Evolutionary conservation across 1,140 invertebrate species (phyloP).

Genomic region (Apis laboriosa): DNA sequence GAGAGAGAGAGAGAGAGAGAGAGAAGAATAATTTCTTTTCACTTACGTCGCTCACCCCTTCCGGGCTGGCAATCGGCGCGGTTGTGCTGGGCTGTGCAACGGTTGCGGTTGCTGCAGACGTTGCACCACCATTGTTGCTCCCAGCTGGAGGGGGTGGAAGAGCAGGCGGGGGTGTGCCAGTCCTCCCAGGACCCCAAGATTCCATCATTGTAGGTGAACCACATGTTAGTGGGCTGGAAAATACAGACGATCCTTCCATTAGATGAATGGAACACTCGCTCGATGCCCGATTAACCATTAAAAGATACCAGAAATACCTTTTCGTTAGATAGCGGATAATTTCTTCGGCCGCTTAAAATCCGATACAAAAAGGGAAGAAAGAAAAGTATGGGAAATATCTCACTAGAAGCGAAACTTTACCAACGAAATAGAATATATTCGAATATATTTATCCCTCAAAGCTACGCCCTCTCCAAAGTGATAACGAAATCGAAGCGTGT

Average conservation of each 20-base stretch:
- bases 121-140: constrained; percentile 67
- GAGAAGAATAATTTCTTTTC: background rate
- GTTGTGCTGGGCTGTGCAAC: constrained; percentile 67
- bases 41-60: constrained; percentile 80
- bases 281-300: background rate
- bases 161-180: constrained; percentile 72
- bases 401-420: background rate
- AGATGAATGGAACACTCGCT: background rate
- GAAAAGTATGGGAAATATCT: too few species aligned
- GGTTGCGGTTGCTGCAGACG: constrained; percentile 62
- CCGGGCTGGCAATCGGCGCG: constrained; percentile 81
- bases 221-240: constrained; percentile 81
- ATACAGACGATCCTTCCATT: constrained; percentile 41
- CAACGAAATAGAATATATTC: background rate
- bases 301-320: background rate
- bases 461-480: too few species aligned
- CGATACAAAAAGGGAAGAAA: background rate
- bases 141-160: constrained; percentile 68
- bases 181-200: constrained; percentile 76
- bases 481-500: background rate
- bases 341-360: background rate
- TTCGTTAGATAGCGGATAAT: background rate
- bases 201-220: constrained; percentile 80
- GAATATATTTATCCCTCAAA: background rate
- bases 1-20: too few species aligned